Evolutionary conservation across 1,140 invertebrate species (phyloP), one percentile per base, ranked within the genome.

Genomic region (Alviniconcha marisindica): DNA sequence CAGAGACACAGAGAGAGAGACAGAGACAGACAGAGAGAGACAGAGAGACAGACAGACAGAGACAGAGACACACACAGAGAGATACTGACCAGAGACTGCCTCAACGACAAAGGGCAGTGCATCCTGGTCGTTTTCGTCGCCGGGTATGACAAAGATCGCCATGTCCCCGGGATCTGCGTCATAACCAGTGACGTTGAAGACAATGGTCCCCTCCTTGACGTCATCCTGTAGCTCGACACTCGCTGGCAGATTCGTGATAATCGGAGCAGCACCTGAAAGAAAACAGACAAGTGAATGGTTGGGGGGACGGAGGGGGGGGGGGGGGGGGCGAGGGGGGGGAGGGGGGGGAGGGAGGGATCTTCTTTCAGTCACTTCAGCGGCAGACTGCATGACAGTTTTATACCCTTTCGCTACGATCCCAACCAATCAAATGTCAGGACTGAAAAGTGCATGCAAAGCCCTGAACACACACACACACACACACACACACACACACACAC

Each of bases 171-270:
- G 1, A 18, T 71, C 40, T 14, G 24, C 69, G 69, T 71, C 69
- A 71, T 71, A 71, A 18, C 31, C 69, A 4, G 69, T 71, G 69
- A 71, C 69, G 69, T 71, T 71, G 69, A 71, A 71, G 4, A 71
- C 36, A 21, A 18, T 3, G 15, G 2, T 18, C 0, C 69, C 69
- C 14, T 71, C 21, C 21, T 5, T 71, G 69, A 71, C 69, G 69
- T 71, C 69, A 71, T 7, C 14, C 14, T 40, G 36, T 24, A 71
- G 7, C 7, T 71, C 24, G 2, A 42, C 69, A 3, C 4, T 40
- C 2, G 69, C 69, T 0, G 69, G 69, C 36, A 71, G 24, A 33
- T 71, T 71, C 24, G 36, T 71, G 36, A 71, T 38, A 33, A 71
- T 36, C 10, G 69, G 69, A 21, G 69, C 14, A 71, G 69, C 7